These are phyloP conservation scores for Apocrypta bakeri DNA, from an alignment of 1,140 invertebrate genomes.

Conservation along the genomic window DNA sequence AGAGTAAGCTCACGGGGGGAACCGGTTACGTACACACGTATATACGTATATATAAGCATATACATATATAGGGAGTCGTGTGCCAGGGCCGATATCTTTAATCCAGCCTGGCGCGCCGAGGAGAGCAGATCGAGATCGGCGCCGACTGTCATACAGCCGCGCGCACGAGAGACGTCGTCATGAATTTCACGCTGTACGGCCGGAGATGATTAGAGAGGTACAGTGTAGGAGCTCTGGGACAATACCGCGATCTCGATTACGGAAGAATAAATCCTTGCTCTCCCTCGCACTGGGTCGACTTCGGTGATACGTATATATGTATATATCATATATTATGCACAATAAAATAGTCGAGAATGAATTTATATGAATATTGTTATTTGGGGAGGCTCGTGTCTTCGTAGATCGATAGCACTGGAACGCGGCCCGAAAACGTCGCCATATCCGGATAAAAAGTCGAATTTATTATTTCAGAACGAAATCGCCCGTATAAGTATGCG, in stretches of 20 bases:
- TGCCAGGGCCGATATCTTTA: constrained; percentile 35
- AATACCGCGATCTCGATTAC: too few species aligned
- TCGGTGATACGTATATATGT: too few species aligned
- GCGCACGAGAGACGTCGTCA: not conserved
- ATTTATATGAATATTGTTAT: too few species aligned
- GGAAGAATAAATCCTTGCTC: too few species aligned
- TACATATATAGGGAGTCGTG: not conserved
- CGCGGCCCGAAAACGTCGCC: not conserved
- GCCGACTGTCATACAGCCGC: constrained; percentile 36
- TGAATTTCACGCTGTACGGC: constrained; percentile 15
- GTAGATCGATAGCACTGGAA: too few species aligned
- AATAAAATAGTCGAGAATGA: too few species aligned
- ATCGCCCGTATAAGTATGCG: not conserved
- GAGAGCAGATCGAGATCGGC: constrained; percentile 36
- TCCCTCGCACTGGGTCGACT: too few species aligned
- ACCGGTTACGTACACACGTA: not conserved
- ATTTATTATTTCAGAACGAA: not conserved
- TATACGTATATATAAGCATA: not conserved
- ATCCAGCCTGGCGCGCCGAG: constrained; percentile 36
- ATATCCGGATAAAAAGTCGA: not conserved
- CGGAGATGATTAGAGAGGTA: not conserved
- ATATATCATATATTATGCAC: too few species aligned
- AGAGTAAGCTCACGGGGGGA: not conserved
- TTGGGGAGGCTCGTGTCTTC: too few species aligned
- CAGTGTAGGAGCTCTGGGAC: too few species aligned